phyloP scores from a whole-genome alignment of 23 tunicate genomes.

The Aplidium turbinatum region DNA sequence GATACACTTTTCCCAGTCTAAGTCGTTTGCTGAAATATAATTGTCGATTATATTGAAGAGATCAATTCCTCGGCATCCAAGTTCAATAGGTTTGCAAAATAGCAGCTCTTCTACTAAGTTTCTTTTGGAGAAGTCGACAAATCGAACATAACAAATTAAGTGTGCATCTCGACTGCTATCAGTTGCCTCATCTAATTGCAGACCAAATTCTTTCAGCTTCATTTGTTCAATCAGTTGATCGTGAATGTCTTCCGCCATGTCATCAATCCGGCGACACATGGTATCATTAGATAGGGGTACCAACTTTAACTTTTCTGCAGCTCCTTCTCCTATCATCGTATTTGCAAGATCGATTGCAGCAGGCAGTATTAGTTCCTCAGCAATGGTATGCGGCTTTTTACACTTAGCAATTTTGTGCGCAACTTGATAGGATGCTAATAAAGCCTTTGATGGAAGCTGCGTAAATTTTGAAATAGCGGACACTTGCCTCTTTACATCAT shows the following conservation, averaged over 20 bases:
- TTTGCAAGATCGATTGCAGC: slow-evolving; percentile 50
- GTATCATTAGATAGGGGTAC: slow-evolving; percentile 40
- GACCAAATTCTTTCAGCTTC: slow-evolving; percentile 27
- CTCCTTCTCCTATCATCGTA: slow-evolving; percentile 47
- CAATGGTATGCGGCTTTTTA: slow-evolving; percentile 56
- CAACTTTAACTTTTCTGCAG: slow-evolving; percentile 39
- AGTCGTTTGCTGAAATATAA: slow-evolving; percentile 50
- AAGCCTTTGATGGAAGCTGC: slow-evolving; percentile 44
- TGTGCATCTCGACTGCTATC: slow-evolving; percentile 45
- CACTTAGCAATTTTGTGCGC: slow-evolving; percentile 49
- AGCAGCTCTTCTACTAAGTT: slow-evolving; percentile 50
- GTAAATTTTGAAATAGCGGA: slow-evolving; percentile 37
- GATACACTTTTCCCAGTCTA: slow-evolving; percentile 46
- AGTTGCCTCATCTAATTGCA: slow-evolving; percentile 49
- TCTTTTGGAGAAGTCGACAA: slow-evolving; percentile 29
- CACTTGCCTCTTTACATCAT: slow-evolving; percentile 42
- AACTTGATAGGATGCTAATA: slow-evolving; percentile 53
- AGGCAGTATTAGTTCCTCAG: slow-evolving; percentile 49
- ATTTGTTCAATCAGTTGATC: slow-evolving; percentile 43
- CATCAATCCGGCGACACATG: slow-evolving; percentile 44
- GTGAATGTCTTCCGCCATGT: slow-evolving; percentile 43
- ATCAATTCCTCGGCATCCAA: slow-evolving; percentile 53
- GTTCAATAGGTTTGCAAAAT: slow-evolving; percentile 48
- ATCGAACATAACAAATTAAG: slow-evolving; percentile 41
- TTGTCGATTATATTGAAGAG: slow-evolving; percentile 40